Evolutionary conservation across 2,888 invertebrate genomes (phyloP).

Genomic region (Tyria jacobaeae): DNA sequence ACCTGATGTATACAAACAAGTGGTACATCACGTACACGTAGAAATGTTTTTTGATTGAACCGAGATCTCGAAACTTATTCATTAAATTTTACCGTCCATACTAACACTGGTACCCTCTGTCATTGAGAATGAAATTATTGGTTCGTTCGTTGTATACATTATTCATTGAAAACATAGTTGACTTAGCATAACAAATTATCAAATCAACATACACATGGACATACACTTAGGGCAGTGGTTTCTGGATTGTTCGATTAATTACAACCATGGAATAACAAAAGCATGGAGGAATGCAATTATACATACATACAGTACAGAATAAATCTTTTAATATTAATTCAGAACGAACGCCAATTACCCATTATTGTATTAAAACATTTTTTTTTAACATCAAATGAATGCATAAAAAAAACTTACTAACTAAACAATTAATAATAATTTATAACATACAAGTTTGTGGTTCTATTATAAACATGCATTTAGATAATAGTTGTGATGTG

Average conservation of each 20-base stretch:
- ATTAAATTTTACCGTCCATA: neutral
- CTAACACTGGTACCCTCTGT: neutral
- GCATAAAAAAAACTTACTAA: too few species aligned
- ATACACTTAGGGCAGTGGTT: neutral
- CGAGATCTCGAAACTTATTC: neutral
- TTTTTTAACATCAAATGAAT: too few species aligned
- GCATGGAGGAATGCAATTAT: neutral
- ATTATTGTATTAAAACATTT: neutral
- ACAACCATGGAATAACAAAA: neutral
- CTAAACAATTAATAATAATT: neutral
- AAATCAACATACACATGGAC: neutral
- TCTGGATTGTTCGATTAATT: neutral
- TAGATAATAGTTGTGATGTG: neutral
- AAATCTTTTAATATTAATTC: neutral
- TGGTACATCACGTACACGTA: too few species aligned
- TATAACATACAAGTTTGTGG: neutral
- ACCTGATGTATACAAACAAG: neutral
- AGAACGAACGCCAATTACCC: neutral
- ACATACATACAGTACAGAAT: neutral
- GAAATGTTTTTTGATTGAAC: too few species aligned
- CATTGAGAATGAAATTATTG: neutral
- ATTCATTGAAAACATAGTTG: neutral
- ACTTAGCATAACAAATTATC: neutral
- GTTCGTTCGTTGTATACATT: neutral
- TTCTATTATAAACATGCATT: neutral